Evolutionary conservation across 2,113 vertebrate genomes (phyloP), one percentile per base, ranked within the genome.

Genomic region (Promerops cafer): DNA sequence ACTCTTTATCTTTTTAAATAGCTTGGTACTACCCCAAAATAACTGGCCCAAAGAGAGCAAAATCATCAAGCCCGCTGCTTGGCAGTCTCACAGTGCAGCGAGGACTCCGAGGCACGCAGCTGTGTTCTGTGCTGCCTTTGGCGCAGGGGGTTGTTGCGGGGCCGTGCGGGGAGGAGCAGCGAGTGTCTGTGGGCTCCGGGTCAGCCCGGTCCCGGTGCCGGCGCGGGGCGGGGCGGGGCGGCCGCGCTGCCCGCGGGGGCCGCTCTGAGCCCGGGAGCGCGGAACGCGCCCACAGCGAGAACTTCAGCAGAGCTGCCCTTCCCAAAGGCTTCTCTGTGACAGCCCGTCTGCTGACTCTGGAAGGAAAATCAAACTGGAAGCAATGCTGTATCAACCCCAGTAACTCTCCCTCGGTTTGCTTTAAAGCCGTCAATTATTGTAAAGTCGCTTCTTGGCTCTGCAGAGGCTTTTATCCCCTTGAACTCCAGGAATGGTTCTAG

Each of bases 171-270:
- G 15, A 39, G 9, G 6, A 50, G 26, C 17, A 40, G 50, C 30
- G 37, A 4, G 21, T 8, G 39, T 2, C 42, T 1, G 44, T 15
- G 72, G 21, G 16, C 59, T 52, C 11, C 42, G 23, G 16, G 61
- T 20, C 11, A 6, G 20, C 33, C 40, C 2, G 2, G 39, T 9
- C 16, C 16, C 31, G 7, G 4, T 3, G n/a, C 44, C 7, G 2
- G 70, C 5, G 49, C 33, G 56, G 56, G 15, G 13, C n/a, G 17
- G 12, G 21, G 81, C 54, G 10, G 39, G 10, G 45, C 12, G n/a
- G 18, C 6, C 54, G 18, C 30, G 18, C 59, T 19, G 83, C 87
- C 78, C 28, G 39, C 87, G 68, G 87, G 69, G 61, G 69, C 53
- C 61, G 70, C 78, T 54, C 70, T 6, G n/a, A 60, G 70, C 70